Evolutionary conservation across 2,113 vertebrate species (phyloP).

Genomic region (Noctilio leporinus): DNA sequence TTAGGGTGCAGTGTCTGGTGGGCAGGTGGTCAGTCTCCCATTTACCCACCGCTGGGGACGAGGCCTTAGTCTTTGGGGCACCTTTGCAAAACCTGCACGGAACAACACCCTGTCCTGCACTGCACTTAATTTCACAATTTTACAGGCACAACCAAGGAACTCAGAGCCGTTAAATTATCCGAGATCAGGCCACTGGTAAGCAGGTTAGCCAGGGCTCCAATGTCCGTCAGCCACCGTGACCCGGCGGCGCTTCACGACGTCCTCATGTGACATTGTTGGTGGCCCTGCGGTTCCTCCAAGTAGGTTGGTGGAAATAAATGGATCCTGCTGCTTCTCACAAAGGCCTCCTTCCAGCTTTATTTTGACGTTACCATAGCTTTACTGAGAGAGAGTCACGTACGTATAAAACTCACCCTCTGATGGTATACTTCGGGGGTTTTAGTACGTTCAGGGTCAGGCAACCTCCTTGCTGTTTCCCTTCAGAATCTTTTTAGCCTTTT

Average conservation of each 20-base stretch:
- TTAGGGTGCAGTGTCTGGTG: accelerated
- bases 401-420: neutral
- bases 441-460: neutral
- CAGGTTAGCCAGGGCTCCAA: neutral
- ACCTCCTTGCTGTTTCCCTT: neutral
- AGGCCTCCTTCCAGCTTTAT: neutral
- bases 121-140: neutral
- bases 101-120: neutral
- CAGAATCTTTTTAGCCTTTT: neutral
- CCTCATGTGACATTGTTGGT: neutral
- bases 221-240: neutral
- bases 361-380: neutral
- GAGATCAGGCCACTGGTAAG: neutral
- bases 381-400: neutral
- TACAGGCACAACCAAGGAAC: neutral
- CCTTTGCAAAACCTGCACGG: neutral
- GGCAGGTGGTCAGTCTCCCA: too few species aligned
- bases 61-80: too few species aligned
- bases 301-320: neutral
- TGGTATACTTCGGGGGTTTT: neutral
- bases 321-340: neutral
- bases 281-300: neutral
- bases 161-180: neutral
- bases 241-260: neutral
- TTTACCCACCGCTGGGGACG: accelerated